Base-by-base conservation (phyloP, 2,888 invertebrate genomes). In the Hartigia nigra region DNA sequence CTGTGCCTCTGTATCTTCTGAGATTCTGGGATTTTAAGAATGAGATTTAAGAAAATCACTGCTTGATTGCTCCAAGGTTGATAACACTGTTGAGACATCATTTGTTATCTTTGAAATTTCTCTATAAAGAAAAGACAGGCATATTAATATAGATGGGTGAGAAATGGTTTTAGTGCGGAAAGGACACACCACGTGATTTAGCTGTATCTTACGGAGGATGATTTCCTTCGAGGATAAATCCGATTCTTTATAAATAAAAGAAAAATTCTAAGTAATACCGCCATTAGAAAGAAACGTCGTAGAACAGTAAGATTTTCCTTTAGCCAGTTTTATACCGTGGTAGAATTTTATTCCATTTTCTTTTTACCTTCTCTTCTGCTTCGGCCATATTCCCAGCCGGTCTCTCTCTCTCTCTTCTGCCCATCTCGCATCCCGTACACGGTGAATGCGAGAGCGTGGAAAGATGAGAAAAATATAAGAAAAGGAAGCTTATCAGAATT, bases 401-500 rank as follows among this genome's bases (percentile, higher is more conserved):
- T 69, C 76, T 70, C 72, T 70, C 72, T 70, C 39, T 39, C 76
- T 77, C 39, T 69, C 23, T 23, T 23, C 39, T 23, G 5, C 4
- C 14, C 23, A 5, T 23, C 23, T 23, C 39, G 1, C 23, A 23
- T 55, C 9, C 9, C 3, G 11, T 9, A 55, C 14, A 55, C 39
- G 39, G 14, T 14, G 23, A 23, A 55, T 2, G 23, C 4, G 81
- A 23, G 36, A 23, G 14, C 23, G 12, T 14, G 23, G n/a, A 32
- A n/a, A 12, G 32, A 35, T 80, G 83, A 85, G 86, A 86, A 89
- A 55, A 55, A 55, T 9, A 4, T 55, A 23, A 23, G 39, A 55
- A 55, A 55, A 9, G 39, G 23, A 55, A 88, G 88, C 89, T 88
- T 88, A 90, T 91, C 88, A 87, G 85, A 88, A 90, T 91, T 90